phyloP scores from a whole-genome alignment of 2,113 vertebrate species.

The Myiozetetes cayanensis region DNA sequence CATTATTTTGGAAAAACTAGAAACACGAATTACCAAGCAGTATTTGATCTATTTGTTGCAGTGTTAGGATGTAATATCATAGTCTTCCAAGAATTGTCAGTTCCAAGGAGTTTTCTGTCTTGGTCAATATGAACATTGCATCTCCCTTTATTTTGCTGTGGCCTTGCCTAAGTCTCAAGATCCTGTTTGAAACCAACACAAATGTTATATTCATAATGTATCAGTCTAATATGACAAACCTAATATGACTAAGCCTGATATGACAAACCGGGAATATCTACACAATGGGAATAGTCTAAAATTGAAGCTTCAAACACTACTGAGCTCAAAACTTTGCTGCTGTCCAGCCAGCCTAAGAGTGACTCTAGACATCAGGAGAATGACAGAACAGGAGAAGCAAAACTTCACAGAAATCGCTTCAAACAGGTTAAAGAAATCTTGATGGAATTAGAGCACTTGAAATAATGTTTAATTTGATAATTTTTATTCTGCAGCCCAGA shows the following conservation, averaged over 20 bases:
- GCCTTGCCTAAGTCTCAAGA: background rate
- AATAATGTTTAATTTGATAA: slow-evolving; percentile 3
- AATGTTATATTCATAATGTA: background rate
- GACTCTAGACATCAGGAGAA: background rate
- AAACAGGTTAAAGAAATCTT: background rate
- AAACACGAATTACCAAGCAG: background rate
- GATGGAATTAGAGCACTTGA: background rate
- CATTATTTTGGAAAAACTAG: background rate
- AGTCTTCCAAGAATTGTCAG: background rate
- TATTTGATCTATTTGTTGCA: background rate
- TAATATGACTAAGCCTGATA: too few relatives aligned
- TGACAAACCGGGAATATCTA: background rate
- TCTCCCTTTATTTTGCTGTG: background rate
- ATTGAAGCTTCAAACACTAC: background rate
- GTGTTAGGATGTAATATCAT: background rate
- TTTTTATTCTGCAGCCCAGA: background rate
- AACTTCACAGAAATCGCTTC: background rate
- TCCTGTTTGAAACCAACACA: background rate
- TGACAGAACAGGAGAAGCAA: background rate
- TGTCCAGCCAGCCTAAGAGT: background rate
- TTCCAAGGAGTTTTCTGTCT: background rate
- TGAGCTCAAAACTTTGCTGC: background rate
- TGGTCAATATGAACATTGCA: background rate
- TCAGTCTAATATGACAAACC: background rate
- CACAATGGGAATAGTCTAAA: background rate